Percentiles rank a stretch among this genome's conserved stretches.
These are phyloP conservation scores for Drosophila pandora DNA, from an alignment of 1,140 invertebrate genomes.

Conservation along the genomic window DNA sequence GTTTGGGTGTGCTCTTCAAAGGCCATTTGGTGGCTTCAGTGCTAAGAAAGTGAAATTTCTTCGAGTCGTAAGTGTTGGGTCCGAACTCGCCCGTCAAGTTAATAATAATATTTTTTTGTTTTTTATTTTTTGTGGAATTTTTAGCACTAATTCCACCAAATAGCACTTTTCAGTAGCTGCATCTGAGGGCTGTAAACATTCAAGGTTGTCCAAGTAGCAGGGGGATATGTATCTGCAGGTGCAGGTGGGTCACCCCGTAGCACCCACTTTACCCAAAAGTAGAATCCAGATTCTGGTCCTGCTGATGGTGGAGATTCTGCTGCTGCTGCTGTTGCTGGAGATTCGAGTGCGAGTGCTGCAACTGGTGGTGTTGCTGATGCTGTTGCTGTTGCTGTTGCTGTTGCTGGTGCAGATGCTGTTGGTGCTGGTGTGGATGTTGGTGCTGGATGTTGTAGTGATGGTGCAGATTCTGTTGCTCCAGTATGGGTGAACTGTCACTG, in stretches of 20 bases:
- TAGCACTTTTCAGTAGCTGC: background rate
- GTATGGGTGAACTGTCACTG: conserved; percentile 17
- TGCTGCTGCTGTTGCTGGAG: conserved; percentile 3
- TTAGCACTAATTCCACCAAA: background rate
- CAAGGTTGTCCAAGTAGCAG: background rate
- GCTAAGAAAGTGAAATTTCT: background rate
- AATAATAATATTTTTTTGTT: no score
- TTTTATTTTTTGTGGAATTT: background rate
- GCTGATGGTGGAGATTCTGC: conserved; percentile 21
- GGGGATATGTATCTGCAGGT: conserved; percentile 55
- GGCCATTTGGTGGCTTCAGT: background rate
- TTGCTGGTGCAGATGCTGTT: background rate
- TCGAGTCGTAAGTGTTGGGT: background rate
- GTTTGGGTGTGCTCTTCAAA: background rate
- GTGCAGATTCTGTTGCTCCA: conserved; percentile 8
- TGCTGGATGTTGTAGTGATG: conserved; percentile 7
- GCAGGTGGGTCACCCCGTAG: no score
- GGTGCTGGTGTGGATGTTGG: background rate
- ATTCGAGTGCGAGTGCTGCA: conserved; percentile 15
- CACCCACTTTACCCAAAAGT: conserved; percentile 15
- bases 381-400: background rate
- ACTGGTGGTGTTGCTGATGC: background rate
- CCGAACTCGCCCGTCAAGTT: no score
- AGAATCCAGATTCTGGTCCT: conserved; percentile 33
- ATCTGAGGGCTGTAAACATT: conserved; percentile 1